phyloP scores from a whole-genome alignment of 2,113 vertebrate species.

The Neodon shergylaensis region DNA sequence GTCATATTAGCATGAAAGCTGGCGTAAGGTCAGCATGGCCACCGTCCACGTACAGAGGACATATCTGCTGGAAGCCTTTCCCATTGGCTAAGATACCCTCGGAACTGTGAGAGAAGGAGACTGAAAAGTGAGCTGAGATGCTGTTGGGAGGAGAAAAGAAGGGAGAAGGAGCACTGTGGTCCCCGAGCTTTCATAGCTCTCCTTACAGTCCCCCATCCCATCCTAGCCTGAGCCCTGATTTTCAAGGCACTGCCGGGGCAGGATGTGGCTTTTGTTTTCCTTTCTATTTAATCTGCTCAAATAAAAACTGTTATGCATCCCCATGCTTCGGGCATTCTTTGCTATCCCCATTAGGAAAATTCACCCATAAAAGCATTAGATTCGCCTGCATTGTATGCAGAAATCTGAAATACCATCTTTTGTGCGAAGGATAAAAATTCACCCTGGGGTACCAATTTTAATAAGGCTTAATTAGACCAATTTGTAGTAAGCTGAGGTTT shows the following conservation, averaged over 20 bases:
- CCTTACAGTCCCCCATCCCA: not conserved
- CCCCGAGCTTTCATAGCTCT: too few species aligned
- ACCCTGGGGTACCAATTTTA: conserved; percentile 67
- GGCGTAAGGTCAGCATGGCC: not conserved
- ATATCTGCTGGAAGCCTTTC: not conserved
- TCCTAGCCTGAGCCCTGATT: not conserved
- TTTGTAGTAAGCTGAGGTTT: conserved; percentile 69
- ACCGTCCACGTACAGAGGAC: not conserved
- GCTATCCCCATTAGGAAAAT: conserved; percentile 65
- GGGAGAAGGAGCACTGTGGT: not conserved
- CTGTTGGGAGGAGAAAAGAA: not conserved
- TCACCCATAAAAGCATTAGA: conserved; percentile 59
- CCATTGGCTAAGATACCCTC: not conserved
- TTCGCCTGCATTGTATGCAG: not conserved
- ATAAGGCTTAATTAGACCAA: conserved; percentile 77
- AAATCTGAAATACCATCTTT: conserved; percentile 65
- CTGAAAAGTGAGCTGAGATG: not conserved
- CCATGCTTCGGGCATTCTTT: conserved; percentile 11
- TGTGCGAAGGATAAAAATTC: conserved; percentile 65
- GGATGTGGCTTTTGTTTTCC: conserved; percentile 50
- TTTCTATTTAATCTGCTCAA: conserved; percentile 61
- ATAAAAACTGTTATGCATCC: conserved; percentile 41
- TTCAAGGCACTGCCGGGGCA: not conserved
- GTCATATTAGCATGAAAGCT: not conserved
- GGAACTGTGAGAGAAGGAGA: not conserved